A percentile compares a stretch with the other conserved stretches of the same genome.
phyloP scores from a whole-genome alignment of 1,140 invertebrate species.

The Drosophila carrolli region DNA sequence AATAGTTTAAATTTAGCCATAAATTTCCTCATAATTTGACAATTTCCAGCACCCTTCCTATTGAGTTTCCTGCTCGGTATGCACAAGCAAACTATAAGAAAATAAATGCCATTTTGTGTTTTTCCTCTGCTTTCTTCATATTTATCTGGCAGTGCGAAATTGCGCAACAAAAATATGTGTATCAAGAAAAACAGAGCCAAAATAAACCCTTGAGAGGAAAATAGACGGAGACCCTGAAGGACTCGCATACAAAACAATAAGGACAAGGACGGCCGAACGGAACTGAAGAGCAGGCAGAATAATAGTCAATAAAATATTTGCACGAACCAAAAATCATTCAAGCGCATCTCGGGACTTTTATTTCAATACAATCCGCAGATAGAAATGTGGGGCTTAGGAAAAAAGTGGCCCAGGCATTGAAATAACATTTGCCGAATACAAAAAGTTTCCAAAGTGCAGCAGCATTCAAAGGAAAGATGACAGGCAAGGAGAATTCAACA shows the following conservation, averaged over 20 bases:
- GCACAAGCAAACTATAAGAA: constrained; percentile 26
- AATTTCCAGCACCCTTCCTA: constrained; percentile 20
- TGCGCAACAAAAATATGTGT: constrained; percentile 50
- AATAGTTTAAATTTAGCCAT: constrained; percentile 29
- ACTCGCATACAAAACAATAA: constrained; percentile 38
- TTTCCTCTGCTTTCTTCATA: constrained; percentile 26
- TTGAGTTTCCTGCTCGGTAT: constrained; percentile 22
- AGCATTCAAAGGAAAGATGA: constrained; percentile 49
- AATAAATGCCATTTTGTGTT: constrained; percentile 40
- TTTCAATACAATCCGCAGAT: constrained; percentile 48
- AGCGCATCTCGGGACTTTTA: constrained; percentile 61
- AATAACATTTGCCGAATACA: constrained; percentile 49
- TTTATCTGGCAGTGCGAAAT: constrained; percentile 46
- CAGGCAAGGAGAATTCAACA: constrained; percentile 63
- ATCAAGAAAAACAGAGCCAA: constrained; percentile 23
- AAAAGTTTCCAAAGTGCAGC: constrained; percentile 66
- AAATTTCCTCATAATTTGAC: constrained; percentile 37
- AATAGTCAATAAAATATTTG: constrained; percentile 83
- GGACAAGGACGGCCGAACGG: constrained; percentile 43
- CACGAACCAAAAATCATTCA: constrained; percentile 69
- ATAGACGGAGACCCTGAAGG: constrained; percentile 41
- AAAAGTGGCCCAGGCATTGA: constrained; percentile 54
- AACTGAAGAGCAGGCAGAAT: constrained; percentile 56
- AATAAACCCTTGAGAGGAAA: constrained; percentile 56
- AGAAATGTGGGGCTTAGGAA: constrained; percentile 11